A percentile compares a stretch with the other conserved stretches of the same genome.
Conservation (phyloP, 2,888 invertebrate species). For the Drosophila kokeensis region DNA sequence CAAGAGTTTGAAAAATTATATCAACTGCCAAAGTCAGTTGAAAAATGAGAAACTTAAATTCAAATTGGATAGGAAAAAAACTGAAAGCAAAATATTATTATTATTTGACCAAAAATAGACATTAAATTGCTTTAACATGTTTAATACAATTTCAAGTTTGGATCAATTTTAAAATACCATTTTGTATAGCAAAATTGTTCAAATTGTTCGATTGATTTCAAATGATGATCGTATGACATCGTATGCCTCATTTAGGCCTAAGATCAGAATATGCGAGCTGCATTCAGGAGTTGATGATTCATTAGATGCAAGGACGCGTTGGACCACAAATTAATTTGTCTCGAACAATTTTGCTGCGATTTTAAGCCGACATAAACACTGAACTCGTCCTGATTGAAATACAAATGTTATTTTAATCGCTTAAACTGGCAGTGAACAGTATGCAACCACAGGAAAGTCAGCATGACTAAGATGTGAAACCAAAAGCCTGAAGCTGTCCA, state of each 20-base stretch:
- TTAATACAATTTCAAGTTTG: neutral
- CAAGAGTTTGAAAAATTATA: neutral
- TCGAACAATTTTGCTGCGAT: neutral
- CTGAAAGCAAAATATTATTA: neutral
- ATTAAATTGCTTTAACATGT: neutral
- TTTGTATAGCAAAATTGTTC: neutral
- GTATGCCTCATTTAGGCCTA: too few relatives aligned
- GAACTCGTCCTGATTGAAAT: neutral
- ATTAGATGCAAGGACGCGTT: neutral
- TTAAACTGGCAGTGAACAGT: conserved; percentile 14
- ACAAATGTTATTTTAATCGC: conserved; percentile 11
- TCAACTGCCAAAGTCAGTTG: neutral
- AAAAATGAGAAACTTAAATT: neutral
- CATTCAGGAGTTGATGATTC: neutral
- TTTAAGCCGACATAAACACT: neutral
- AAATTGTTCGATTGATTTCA: neutral
- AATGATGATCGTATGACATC: neutral
- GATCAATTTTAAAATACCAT: neutral
- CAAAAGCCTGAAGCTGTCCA: conserved; percentile 65
- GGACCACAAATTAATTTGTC: neutral
- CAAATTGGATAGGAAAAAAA: neutral
- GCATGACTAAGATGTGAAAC: conserved; percentile 60
- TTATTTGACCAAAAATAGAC: neutral
- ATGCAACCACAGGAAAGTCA: conserved; percentile 41
- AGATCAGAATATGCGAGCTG: neutral